Conservation (phyloP, 2,113 vertebrate genomes). For the Xerus inauris region DNA sequence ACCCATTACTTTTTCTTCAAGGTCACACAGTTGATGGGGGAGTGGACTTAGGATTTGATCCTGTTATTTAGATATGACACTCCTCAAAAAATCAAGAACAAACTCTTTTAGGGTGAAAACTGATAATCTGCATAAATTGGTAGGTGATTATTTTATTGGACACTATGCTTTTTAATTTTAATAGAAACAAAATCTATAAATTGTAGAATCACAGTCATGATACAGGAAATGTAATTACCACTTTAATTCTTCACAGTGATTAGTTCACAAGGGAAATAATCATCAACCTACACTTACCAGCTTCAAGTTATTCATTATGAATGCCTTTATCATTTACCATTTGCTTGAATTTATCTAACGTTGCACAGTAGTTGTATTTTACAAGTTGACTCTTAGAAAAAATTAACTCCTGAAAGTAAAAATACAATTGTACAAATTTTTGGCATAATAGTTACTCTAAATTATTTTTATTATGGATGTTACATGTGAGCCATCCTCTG, state of each 20-base stretch:
- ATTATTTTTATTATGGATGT: neutral
- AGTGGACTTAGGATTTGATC: neutral
- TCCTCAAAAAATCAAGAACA: neutral
- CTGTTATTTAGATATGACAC: neutral
- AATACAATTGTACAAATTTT: neutral
- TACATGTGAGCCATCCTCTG: neutral
- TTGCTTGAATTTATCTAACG: neutral
- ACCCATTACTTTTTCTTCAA: neutral
- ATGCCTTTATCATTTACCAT: neutral
- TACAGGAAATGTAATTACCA: neutral
- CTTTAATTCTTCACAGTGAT: slow-evolving; percentile 10
- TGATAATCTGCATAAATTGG: neutral
- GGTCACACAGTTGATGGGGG: neutral
- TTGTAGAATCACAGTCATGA: neutral
- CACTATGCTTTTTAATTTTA: neutral
- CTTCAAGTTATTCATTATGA: neutral
- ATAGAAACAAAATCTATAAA: neutral
- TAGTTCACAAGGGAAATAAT: slow-evolving; percentile 10
- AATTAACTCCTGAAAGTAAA: neutral
- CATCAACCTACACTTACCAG: neutral
- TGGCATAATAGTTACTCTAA: neutral
- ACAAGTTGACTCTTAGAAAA: neutral
- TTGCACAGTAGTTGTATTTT: neutral
- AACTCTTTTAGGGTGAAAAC: neutral
- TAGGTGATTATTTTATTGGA: neutral